A percentile compares a stretch with the other conserved stretches of the same genome.
Evolutionary conservation across 2,113 vertebrate genomes (phyloP).

Genomic region (Ceuthmochares aereus): DNA sequence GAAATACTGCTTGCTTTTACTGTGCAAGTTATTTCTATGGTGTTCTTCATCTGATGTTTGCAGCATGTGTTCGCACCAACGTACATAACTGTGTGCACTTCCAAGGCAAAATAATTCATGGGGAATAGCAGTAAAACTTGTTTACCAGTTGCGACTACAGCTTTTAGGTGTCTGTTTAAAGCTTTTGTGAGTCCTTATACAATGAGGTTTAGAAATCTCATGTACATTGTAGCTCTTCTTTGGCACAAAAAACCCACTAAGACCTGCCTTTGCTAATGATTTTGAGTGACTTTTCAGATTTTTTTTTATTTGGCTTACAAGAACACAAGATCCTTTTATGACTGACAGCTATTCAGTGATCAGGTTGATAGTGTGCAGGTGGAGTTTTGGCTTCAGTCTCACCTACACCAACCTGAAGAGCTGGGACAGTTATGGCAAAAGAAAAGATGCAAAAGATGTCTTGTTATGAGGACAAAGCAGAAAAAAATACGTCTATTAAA

Average conservation of each 20-base stretch:
- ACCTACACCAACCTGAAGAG: background rate
- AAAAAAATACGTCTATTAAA: background rate
- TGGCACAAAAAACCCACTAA: background rate
- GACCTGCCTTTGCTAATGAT: background rate
- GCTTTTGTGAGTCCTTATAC: background rate
- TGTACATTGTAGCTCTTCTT: background rate
- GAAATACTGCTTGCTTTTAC: background rate
- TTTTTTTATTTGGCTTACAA: background rate
- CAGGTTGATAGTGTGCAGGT: background rate
- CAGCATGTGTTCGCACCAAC: background rate
- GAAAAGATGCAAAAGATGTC: background rate
- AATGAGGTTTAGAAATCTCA: background rate
- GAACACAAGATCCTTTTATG: background rate
- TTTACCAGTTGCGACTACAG: background rate
- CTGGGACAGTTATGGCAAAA: background rate
- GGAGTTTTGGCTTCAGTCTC: background rate
- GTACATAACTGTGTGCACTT: background rate
- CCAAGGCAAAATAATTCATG: background rate
- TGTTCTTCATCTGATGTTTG: background rate
- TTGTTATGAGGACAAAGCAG: background rate
- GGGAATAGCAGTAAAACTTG: background rate
- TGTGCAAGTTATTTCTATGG: background rate
- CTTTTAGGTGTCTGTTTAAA: background rate
- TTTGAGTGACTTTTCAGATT: background rate
- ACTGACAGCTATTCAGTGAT: background rate